phyloP scores from a whole-genome alignment of 2,113 vertebrate genomes.

The Pygoscelis antarcticus region DNA sequence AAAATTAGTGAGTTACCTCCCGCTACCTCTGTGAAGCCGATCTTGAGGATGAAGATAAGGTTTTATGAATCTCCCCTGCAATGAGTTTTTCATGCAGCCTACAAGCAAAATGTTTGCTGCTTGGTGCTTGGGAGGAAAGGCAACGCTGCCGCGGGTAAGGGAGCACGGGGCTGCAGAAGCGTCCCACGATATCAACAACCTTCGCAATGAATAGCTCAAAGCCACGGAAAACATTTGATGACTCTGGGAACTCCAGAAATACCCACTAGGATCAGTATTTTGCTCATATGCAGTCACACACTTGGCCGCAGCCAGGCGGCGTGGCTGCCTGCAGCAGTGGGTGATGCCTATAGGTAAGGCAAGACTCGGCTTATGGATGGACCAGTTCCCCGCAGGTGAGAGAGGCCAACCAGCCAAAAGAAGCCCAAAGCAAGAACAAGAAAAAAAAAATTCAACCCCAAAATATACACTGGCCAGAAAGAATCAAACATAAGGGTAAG shows the following conservation, averaged over 20 bases:
- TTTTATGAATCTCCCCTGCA: not conserved
- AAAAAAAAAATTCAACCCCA: not conserved
- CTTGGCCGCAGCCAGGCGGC: fast-evolving
- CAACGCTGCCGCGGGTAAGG: fast-evolving
- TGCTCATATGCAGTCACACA: not conserved
- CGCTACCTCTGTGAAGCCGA: not conserved
- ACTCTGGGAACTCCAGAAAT: not conserved
- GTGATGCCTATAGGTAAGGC: not conserved
- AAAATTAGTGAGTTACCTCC: not conserved
- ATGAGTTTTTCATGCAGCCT: not conserved
- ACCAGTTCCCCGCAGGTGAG: fast-evolving
- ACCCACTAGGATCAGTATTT: fast-evolving
- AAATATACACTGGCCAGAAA: not conserved
- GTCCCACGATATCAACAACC: fast-evolving
- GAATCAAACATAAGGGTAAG: not conserved
- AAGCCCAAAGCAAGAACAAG: not conserved
- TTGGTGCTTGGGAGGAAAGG: not conserved
- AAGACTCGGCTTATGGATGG: fast-evolving
- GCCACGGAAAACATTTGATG: too few relatives aligned
- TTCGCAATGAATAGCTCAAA: not conserved
- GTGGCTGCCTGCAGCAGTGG: fast-evolving
- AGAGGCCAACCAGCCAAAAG: not conserved
- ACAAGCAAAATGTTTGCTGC: not conserved
- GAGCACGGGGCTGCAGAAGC: not conserved
- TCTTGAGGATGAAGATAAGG: not conserved